A percentile compares a stretch with the other conserved stretches of the same genome.
Conservation (phyloP, 2,888 invertebrate genomes). For the Tyria jacobaeae region DNA sequence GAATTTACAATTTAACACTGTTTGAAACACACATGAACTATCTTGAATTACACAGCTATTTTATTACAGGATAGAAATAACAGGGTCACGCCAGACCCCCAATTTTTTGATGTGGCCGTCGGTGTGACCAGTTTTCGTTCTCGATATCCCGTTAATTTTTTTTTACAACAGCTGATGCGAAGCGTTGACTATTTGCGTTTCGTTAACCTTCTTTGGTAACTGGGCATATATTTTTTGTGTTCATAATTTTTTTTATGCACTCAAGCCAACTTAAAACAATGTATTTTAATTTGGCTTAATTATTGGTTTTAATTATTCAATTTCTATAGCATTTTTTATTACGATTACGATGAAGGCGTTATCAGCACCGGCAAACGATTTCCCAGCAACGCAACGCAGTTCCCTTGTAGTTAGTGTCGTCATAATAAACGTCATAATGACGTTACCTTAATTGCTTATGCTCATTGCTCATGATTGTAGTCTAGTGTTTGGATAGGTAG, state of each 20-base stretch:
- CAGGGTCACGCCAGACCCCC: slow-evolving; percentile 86
- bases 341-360: not conserved
- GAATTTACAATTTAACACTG: slow-evolving; percentile 74
- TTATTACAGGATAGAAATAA: slow-evolving; percentile 85
- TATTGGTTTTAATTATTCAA: no score
- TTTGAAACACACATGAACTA: slow-evolving; percentile 76
- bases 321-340: slow-evolving; percentile 13
- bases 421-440: slow-evolving; percentile 52
- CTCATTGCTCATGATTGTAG: no score
- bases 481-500: not conserved
- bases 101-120: slow-evolving; percentile 86
- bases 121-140: slow-evolving; percentile 83
- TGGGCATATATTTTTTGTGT: slow-evolving; percentile 10
- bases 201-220: slow-evolving; percentile 41
- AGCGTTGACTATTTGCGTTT: slow-evolving; percentile 63
- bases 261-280: not conserved
- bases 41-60: slow-evolving; percentile 84
- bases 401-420: slow-evolving; percentile 3
- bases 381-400: slow-evolving; percentile 27
- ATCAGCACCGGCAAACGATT: slow-evolving; percentile 1
- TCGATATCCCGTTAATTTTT: slow-evolving; percentile 84
- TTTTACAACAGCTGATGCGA: slow-evolving; percentile 85
- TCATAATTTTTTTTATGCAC: not conserved
- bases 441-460: slow-evolving; percentile 68
- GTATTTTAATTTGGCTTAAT: no score